Base-by-base conservation (phyloP, 2,888 invertebrate genomes). In the Odontocolon sp. region DNA sequence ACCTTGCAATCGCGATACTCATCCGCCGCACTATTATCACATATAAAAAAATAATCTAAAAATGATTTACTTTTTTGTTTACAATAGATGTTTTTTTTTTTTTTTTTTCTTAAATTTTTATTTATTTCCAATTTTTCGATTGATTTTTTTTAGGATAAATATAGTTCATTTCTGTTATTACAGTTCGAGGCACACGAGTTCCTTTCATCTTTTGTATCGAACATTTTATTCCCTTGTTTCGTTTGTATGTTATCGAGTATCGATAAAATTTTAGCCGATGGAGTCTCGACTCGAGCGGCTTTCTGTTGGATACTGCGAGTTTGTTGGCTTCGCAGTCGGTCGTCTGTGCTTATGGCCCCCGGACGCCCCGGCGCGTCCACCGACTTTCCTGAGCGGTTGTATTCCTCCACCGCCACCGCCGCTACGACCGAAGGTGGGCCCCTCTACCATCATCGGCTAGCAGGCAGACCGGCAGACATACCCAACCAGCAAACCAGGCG, bases 291-390 rank as follows among this genome's bases (percentile, higher is more conserved):
- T 59, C 66, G 61, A 50, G 61, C 77, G 78, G 74, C 77, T 78
- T 70, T 74, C 86, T 80, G 83, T 84, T 85, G 83, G 83, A 81
- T 79, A 89, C 89, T 89, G 86, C 81, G 88, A 88, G 89, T 90
- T 89, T 88, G 89, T 88, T 89, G 89, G 90, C 89, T 90, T 89
- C 87, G 86, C 83, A 66, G 85, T 83, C 83, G 69, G 85, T 83
- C 83, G 82, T 85, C 85, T 83, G 59, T 57, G 42, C 69, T 57
- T 70, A 56, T 63, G 67, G 54, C 80, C 69, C 79, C 81, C 84
- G 76, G 78, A 79, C 77, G 66, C 77, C 80, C 82, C 85, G 84
- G 84, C 80, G 81, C 81, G 80, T 71, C 79, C 71, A 74, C 69
- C 40, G 42, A 69, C n/a, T 64, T 66, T 64, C 70, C 59, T 67